Base-by-base conservation (phyloP, 1,140 invertebrate genomes). In the Hycleus phaleratus region DNA sequence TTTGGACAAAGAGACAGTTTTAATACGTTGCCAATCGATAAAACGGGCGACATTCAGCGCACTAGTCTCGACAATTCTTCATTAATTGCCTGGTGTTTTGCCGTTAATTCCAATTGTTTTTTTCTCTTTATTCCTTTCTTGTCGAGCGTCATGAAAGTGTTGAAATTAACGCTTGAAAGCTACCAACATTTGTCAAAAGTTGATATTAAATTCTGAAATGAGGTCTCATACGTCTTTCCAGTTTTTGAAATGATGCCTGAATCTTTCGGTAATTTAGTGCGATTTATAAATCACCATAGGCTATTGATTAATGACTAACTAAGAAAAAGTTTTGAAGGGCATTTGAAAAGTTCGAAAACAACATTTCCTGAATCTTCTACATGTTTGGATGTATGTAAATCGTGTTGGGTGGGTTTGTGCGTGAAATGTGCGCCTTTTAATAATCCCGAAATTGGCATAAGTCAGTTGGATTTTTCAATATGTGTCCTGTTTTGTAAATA, bases 1-100 rank as follows among this genome's bases (percentile, higher is more conserved):
- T 56, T 56, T 48, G 53, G 50, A 62, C 60, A 56, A 38, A 25
- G 46, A 49, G 55, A 57, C 55, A 56, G 50, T 49, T 26, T 32
- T 32, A 5, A 32, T 32, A 53, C 51, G 26, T 53, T 42, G 42
- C 51, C 40, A 53, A 53, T 53, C 51, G 46, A 53, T 53, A 53
- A 53, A 53, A 32, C 32, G 32, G 32, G 32, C 1, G 32, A 7
- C 7, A 32, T 32, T 5, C 7, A 32, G 32, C 32, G 32, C 32
- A 32, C 7, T 32, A 4, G 4, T 7, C 32, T 5, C 51, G 51
- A 53, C 51, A 53, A 53, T 53, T 53, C 46, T 26, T 53, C 51
- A 53, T 32, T 32, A 32, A 32, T 32, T 32, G 32, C 7, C 7
- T 4, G 32, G 7, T 32, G 3, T 42, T n/a, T 42, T 42, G 4